These are phyloP conservation scores for Neotragus pygmaeus DNA, from an alignment of 2,113 vertebrate genomes.

Conservation along the genomic window DNA sequence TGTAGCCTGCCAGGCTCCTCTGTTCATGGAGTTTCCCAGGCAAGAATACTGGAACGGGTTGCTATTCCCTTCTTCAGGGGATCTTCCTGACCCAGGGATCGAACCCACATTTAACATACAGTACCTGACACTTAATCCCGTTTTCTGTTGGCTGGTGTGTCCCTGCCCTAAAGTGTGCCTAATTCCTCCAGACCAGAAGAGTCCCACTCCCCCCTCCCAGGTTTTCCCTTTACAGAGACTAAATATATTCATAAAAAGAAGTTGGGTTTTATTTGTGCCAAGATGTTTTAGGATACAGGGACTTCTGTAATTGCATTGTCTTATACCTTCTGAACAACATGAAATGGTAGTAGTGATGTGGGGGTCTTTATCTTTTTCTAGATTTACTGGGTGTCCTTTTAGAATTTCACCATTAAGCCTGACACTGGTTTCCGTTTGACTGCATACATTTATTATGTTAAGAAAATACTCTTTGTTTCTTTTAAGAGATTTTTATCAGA, in stretches of 20 bases:
- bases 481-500: not conserved
- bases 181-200: not conserved
- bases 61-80: not conserved
- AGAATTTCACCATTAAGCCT: not conserved
- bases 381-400: not conserved
- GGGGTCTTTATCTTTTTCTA: not conserved
- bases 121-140: not conserved
- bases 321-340: not conserved
- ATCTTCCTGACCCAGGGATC: not conserved
- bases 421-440: not conserved
- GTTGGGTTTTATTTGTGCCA: not conserved
- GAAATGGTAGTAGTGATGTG: not conserved
- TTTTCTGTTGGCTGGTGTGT: not conserved
- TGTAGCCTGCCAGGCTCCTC: not conserved
- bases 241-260: not conserved
- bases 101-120: not conserved
- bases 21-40: not conserved
- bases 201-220: fast-evolving
- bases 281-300: not conserved
- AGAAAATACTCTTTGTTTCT: not conserved
- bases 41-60: not conserved
- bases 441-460: not conserved
- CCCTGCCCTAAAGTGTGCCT: not conserved
- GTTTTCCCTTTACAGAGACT: not conserved
- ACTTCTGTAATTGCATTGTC: not conserved